Base-by-base conservation (phyloP, 2,888 invertebrate species). In the Exephanes ischioxanthus region DNA sequence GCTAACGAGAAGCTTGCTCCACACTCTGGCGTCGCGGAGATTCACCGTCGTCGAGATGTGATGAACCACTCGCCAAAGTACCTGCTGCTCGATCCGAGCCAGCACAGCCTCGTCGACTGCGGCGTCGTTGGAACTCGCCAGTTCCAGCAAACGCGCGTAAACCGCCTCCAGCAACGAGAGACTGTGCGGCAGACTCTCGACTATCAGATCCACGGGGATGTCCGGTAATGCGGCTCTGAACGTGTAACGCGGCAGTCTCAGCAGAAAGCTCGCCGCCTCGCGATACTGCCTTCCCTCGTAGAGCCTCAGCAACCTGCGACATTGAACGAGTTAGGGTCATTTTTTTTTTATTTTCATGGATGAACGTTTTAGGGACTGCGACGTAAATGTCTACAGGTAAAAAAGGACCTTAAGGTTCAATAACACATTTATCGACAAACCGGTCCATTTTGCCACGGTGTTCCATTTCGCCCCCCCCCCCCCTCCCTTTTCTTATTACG, bases 141-240 rank as follows among this genome's bases (percentile, higher is more conserved):
- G 86, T 55, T 93, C 93, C 41, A 90, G 86, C 3, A 93, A 82
- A 66, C 93, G 87, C 14, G 95, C 94, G 88, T 96, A 97, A 30
- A 98, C 95, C 0, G 98, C 97, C 93, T 98, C 98, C 89, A 99
- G 95, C 70, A 98, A 95, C 89, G 97, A 97, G 1, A 98, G 96
- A 22, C 98, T 98, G 93, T 98, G 97, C 0, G 98, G 98, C 93
- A 98, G 95, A 2, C 98, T 97, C 89, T 98, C 98, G n/a, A 98
- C 96, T 89, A 98, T 95, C 88, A 98, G 95, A 93, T 98, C 98
- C 75, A 98, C 95, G 0, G 98, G 98, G 87, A 98, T 95, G 87
- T 98, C 98, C 0, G 96, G 94, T 0, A 97, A 96, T 1, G 97
- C 96, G 2, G 96, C 96, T 87, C 97, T 96, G 89, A 98, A 95